Conservation (phyloP, 1,140 invertebrate genomes). For the Chironomus tepperi region DNA sequence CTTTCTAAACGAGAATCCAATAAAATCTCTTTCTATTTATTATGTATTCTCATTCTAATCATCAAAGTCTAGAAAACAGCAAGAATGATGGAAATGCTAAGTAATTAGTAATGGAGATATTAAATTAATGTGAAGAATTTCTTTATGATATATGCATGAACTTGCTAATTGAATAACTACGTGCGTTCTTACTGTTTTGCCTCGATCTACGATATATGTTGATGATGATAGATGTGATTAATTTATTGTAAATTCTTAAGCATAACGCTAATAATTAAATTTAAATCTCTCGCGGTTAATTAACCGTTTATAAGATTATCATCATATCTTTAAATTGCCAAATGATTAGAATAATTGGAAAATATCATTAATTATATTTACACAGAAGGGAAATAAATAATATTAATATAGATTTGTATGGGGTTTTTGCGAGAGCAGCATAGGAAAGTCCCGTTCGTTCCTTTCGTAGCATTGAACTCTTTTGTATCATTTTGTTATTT, state of each 20-base stretch:
- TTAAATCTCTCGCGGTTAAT: not conserved
- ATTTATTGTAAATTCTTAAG: not conserved
- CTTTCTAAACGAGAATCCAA: too few relatives aligned
- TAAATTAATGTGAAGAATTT: not conserved
- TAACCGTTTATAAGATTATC: not conserved
- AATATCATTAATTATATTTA: not conserved
- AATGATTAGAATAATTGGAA: not conserved
- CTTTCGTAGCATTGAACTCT: constrained; percentile 5
- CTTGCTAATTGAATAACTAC: not conserved
- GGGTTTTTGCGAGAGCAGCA: not conserved
- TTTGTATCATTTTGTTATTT: not conserved
- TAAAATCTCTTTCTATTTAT: too few relatives aligned
- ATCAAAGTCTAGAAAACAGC: not conserved
- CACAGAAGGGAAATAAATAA: not conserved
- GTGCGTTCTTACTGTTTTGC: not conserved
- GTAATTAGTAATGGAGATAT: not conserved
- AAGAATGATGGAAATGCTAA: not conserved
- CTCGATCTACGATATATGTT: not conserved
- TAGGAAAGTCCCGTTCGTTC: not conserved
- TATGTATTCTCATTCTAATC: too few relatives aligned
- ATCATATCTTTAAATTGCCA: not conserved
- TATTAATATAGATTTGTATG: not conserved
- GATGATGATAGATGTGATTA: not conserved
- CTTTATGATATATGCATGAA: not conserved
- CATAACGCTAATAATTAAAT: not conserved